A percentile compares a stretch with the other conserved stretches of the same genome.
Conservation (phyloP, 2,888 invertebrate species). For the Plutella xylostella region DNA sequence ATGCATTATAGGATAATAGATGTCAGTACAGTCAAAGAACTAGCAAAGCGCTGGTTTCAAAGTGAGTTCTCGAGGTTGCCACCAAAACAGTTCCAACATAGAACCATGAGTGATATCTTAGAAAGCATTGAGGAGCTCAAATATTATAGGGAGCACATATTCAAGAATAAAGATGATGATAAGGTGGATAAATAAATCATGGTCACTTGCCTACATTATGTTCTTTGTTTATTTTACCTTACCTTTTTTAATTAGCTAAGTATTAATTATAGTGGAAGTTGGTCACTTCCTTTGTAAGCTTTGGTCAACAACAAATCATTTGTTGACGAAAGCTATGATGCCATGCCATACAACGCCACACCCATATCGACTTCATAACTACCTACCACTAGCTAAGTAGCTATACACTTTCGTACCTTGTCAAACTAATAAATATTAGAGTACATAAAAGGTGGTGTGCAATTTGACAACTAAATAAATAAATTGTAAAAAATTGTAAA, state of each 20-base stretch:
- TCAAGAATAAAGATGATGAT: slow-evolving; percentile 41
- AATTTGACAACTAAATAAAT: too few species aligned
- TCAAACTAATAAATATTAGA: too few species aligned
- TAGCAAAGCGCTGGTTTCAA: slow-evolving; percentile 83
- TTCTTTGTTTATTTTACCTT: not conserved
- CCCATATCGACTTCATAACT: too few species aligned
- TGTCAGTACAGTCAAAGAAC: slow-evolving; percentile 90
- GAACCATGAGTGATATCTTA: slow-evolving; percentile 84
- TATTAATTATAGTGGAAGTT: not conserved
- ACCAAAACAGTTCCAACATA: slow-evolving; percentile 74
- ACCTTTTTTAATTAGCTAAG: not conserved
- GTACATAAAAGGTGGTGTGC: too few species aligned
- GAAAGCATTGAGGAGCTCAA: slow-evolving; percentile 88
- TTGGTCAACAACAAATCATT: not conserved
- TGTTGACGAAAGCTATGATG: too few species aligned
- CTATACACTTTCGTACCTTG: too few species aligned
- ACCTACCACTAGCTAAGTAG: too few species aligned
- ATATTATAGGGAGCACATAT: slow-evolving; percentile 79
- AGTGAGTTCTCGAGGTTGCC: slow-evolving; percentile 68
- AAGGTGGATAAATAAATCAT: not conserved
- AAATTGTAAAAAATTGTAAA: too few species aligned
- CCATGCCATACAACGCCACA: too few species aligned
- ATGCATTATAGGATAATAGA: slow-evolving; percentile 95
- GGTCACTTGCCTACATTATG: not conserved
- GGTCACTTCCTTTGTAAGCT: not conserved